These are phyloP conservation scores for Calcarius ornatus DNA, from an alignment of 2,113 vertebrate genomes.

Conservation along the genomic window DNA sequence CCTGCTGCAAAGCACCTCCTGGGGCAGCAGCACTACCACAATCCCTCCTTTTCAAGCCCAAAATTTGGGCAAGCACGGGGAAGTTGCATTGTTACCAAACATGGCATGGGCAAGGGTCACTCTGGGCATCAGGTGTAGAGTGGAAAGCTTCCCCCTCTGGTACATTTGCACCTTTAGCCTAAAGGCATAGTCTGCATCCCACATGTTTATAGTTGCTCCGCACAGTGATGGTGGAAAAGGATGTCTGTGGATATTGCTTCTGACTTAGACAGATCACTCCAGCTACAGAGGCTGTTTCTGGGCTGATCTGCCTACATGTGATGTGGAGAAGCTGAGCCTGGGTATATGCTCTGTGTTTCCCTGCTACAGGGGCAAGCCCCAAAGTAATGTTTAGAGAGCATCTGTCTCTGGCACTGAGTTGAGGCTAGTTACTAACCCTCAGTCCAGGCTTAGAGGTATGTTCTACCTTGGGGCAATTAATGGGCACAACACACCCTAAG, in stretches of 20 bases:
- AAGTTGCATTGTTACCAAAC: background rate
- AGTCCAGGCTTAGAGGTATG: background rate
- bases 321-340: background rate
- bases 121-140: fast-evolving
- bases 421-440: background rate
- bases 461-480: background rate
- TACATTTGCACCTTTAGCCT: background rate
- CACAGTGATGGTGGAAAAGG: background rate
- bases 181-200: background rate
- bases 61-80: background rate
- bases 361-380: background rate
- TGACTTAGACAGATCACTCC: background rate
- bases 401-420: fast-evolving
- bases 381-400: background rate
- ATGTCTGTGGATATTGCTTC: background rate
- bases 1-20: background rate
- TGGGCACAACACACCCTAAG: background rate
- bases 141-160: background rate
- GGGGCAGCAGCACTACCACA: background rate
- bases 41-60: background rate
- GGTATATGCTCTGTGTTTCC: background rate
- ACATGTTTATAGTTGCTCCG: background rate
- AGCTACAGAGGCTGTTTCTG: background rate
- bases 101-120: fast-evolving
- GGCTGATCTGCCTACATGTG: background rate